Evolutionary conservation across 1,140 invertebrate species (phyloP).

Genomic region (Zaprionus ornatus): DNA sequence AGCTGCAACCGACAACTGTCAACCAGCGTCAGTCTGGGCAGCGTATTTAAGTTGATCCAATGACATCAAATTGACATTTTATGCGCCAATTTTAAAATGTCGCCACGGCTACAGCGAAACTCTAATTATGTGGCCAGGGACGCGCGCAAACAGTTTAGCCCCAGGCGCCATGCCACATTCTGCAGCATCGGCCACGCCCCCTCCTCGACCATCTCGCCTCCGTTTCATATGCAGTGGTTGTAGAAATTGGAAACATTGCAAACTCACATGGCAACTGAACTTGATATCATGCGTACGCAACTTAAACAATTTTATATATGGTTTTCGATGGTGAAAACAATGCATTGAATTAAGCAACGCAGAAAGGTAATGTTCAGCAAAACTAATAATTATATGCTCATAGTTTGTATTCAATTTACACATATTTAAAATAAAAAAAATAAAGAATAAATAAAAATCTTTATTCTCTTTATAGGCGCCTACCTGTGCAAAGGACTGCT

Average conservation of each 20-base stretch:
- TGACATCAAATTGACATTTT: conserved; percentile 82
- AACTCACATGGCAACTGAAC: background rate
- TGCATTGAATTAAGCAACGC: too few relatives aligned
- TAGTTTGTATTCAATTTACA: background rate
- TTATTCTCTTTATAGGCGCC: too few relatives aligned
- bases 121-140: conserved; percentile 74
- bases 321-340: too few relatives aligned
- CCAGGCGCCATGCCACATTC: background rate
- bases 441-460: too few relatives aligned
- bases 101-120: conserved; percentile 61
- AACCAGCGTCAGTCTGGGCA: conserved; percentile 39
- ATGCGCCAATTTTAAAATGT: conserved; percentile 79
- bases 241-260: background rate
- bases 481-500: too few relatives aligned
- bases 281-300: background rate
- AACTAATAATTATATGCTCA: too few relatives aligned
- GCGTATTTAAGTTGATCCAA: conserved; percentile 80
- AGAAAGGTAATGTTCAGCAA: too few relatives aligned
- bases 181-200: background rate
- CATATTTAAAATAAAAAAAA: background rate
- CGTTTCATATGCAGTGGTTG: background rate
- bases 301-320: background rate
- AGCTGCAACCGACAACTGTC: conserved; percentile 6
- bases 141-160: conserved; percentile 71
- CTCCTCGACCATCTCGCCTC: background rate